Percentiles rank a stretch among this genome's conserved stretches.
Conservation (phyloP, 2,888 invertebrate species). For the Spodoptera littoralis region DNA sequence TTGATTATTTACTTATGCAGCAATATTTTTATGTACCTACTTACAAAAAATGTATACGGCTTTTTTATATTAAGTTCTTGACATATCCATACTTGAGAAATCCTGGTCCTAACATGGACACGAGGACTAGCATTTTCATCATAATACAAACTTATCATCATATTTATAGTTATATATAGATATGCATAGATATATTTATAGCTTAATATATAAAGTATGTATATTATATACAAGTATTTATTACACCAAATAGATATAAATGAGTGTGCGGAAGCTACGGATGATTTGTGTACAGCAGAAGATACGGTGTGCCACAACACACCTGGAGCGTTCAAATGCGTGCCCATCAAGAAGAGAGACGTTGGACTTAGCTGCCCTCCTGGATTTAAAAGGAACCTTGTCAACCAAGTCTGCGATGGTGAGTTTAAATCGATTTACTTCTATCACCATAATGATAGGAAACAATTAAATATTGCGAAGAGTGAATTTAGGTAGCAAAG, state of each 20-base stretch:
- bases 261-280: conserved; percentile 91
- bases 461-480: background rate
- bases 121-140: too few species aligned
- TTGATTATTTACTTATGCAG: too few species aligned
- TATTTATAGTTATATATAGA: background rate
- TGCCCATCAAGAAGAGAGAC: conserved; percentile 80
- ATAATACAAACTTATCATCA: too few species aligned
- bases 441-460: background rate
- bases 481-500: too few species aligned
- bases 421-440: conserved; percentile 38
- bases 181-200: conserved; percentile 12
- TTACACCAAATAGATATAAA: conserved; percentile 90
- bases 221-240: conserved; percentile 12
- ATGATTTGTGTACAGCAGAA: conserved; percentile 88
- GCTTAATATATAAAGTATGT: conserved; percentile 2
- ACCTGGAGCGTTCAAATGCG: conserved; percentile 91
- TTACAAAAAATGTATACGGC: too few species aligned
- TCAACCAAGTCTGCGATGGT: conserved; percentile 89
- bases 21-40: too few species aligned
- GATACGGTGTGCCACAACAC: conserved; percentile 91
- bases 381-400: conserved; percentile 88
- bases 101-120: too few species aligned
- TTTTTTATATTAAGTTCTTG: too few species aligned
- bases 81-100: too few species aligned
- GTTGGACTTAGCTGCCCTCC: conserved; percentile 83